Evolutionary conservation across 2,797 vertebrate genomes (phyloP).

Genomic region (Brachymystax lenok): DNA sequence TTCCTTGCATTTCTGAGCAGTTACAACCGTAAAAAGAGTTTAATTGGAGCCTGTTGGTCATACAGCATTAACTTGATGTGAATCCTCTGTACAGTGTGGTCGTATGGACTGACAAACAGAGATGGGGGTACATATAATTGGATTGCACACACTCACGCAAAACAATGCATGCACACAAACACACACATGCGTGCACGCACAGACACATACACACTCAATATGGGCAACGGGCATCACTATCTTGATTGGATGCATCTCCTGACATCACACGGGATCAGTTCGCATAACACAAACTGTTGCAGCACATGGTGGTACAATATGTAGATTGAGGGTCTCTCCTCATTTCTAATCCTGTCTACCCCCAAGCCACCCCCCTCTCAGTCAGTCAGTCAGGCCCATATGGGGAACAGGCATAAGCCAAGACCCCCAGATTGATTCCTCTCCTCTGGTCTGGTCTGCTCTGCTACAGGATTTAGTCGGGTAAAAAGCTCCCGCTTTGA

Average conservation of each 20-base stretch:
- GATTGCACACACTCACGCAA: too few species aligned
- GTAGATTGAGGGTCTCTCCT: background rate
- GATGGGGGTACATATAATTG: background rate
- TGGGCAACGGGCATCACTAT: too few species aligned
- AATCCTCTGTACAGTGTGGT: constrained; percentile 41
- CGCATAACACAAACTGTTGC: background rate
- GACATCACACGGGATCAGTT: background rate
- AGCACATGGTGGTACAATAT: background rate
- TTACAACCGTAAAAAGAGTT: background rate
- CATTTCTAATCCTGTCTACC: background rate
- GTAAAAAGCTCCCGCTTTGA: background rate
- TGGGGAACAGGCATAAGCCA: too few species aligned
- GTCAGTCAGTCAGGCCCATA: too few species aligned
- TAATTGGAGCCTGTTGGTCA: constrained; percentile 16
- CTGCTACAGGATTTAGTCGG: too few species aligned
- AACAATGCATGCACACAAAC: too few species aligned
- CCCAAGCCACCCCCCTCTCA: background rate
- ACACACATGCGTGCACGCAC: too few species aligned
- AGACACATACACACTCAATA: too few species aligned
- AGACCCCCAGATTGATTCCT: background rate
- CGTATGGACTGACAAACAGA: constrained; percentile 14
- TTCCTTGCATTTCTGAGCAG: background rate
- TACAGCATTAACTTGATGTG: constrained; percentile 22
- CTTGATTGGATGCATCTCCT: too few species aligned
- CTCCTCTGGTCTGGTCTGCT: too few species aligned